Evolutionary conservation across 2,113 vertebrate species (phyloP), one percentile per base, ranked within the genome.

Genomic region (Pseudorasbora parva): DNA sequence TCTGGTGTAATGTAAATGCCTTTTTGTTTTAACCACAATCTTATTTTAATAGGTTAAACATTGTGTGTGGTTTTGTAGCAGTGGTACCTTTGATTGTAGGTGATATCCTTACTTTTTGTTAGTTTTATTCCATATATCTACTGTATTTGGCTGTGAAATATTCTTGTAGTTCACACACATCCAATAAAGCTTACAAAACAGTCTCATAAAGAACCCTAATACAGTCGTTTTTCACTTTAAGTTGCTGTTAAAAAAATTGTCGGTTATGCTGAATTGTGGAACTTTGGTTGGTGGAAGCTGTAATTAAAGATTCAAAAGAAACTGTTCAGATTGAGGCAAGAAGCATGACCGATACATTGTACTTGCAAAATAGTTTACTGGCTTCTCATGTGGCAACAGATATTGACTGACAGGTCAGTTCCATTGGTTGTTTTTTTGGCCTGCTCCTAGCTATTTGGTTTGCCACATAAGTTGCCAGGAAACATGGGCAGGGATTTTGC

Each of bases 161-260:
- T 66, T 64, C 7, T 30, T 64, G 77, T 79, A 30, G 41, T 79
- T 64, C 33, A 51, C 9, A 78, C n/a, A 10, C 57, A 62, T 8
- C 17, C 37, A 78, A 78, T 78, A 78, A 78, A 78, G 56, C 33
- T 78, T 59, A 62, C n/a, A 19, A 78, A 77, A 60, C 37, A 23
- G 76, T 17, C 56, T 78, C 73, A 15, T 78, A 37, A 60, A 59
- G 17, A 75, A 30, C 49, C 47, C 25, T 54, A 6, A 75, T 75
- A 62, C 33, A 62, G 41, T 25, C 15, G 25, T 62, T 45, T 78
- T 78, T 78, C 56, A 78, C 2, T 33, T 6, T 9, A 21, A 54
- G 7, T 19, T 78, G 56, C 37, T 45, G 9, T 62, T 41, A 41
- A 54, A 54, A 27, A 77, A 57, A 23, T 45, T 21, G 62, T 19